These are phyloP conservation scores for Melieria crassipennis DNA, from an alignment of 2,888 invertebrate species.

Conservation along the genomic window DNA sequence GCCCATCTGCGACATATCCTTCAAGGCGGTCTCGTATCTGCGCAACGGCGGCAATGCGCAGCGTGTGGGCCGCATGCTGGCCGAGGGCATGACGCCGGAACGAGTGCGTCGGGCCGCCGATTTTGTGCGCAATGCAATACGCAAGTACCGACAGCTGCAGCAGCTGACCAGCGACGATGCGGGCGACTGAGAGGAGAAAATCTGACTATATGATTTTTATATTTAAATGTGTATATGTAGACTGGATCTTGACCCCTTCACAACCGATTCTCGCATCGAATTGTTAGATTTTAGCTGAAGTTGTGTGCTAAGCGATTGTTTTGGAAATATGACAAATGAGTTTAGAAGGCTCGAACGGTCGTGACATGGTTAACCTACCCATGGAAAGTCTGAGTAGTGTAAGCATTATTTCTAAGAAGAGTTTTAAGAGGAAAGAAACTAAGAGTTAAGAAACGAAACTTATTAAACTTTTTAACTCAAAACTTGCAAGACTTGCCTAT, in stretches of 20 bases:
- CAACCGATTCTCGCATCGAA: too few species aligned
- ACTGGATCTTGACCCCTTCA: not conserved
- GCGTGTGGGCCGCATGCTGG: slow-evolving; percentile 58
- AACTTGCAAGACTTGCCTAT: too few species aligned
- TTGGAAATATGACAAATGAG: too few species aligned
- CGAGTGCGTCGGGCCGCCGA: slow-evolving; percentile 68
- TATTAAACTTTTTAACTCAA: too few species aligned
- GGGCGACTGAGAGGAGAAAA: slow-evolving; percentile 11
- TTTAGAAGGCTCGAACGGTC: too few species aligned
- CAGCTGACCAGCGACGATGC: slow-evolving; percentile 41
- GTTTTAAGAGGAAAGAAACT: too few species aligned
- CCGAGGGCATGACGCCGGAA: slow-evolving; percentile 68
- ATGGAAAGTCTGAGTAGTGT: too few species aligned
- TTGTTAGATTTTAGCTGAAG: too few species aligned
- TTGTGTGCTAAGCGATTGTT: too few species aligned
- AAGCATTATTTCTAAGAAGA: too few species aligned
- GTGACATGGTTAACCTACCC: too few species aligned
- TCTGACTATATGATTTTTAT: not conserved
- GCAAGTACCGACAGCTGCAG: slow-evolving; percentile 67
- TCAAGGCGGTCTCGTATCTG: slow-evolving; percentile 57
- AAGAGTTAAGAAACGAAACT: too few species aligned
- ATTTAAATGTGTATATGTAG: not conserved
- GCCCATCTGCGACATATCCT: slow-evolving; percentile 69
- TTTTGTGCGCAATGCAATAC: slow-evolving; percentile 69
- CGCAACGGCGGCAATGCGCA: slow-evolving; percentile 52